Evolutionary conservation across 2,113 vertebrate genomes (phyloP), one percentile per base, ranked within the genome.

Genomic region (Hipposideros armiger): DNA sequence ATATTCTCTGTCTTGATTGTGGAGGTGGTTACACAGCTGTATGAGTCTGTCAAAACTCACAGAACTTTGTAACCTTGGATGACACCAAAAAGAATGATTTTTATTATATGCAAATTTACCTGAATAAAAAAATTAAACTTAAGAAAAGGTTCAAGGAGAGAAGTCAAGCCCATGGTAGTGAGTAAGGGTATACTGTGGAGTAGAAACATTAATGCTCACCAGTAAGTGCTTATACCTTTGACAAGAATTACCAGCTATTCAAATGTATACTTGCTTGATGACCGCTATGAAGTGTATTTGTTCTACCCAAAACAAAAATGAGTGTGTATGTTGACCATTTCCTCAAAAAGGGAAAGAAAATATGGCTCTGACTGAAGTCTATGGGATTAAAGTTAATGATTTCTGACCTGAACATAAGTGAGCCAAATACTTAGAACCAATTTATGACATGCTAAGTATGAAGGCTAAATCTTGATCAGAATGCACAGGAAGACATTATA

Each of bases 241-340:
- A 86, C 28, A 77, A 77, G 73, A 76, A 47, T 67, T 62, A 36
- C 32, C 0, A 87, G 54, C 64, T 73, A 19, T 24, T 67, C 24
- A 28, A 69, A 72, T 60, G 50, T 47, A 73, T 11, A 62, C 36
- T 42, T 52, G 30, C 32, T 58, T 14, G 72, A 77, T 60, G 82
- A 74, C 30, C 52, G 56, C 42, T 60, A 62, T 67, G 76, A 91
- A 69, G 74, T 26, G 45, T 2, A 16, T 10, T 10, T 47, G 36
- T 40, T 91, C 86, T 80, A 73, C 56, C 56, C 30, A 45, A 93
- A 89, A 83, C 45, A 66, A 50, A 96, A 87, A 89, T 72, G n/a
- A 78, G 0, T 26, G 26, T 15, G 11, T 26, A 26, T 15, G 11
- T 56, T 90, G 24, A 81, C 16, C 22, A 7, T 50, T 95, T 72